Percentiles rank a stretch among this genome's conserved stretches.
phyloP scores from a whole-genome alignment of 2,888 invertebrate species.

The Craniophora ligustri region DNA sequence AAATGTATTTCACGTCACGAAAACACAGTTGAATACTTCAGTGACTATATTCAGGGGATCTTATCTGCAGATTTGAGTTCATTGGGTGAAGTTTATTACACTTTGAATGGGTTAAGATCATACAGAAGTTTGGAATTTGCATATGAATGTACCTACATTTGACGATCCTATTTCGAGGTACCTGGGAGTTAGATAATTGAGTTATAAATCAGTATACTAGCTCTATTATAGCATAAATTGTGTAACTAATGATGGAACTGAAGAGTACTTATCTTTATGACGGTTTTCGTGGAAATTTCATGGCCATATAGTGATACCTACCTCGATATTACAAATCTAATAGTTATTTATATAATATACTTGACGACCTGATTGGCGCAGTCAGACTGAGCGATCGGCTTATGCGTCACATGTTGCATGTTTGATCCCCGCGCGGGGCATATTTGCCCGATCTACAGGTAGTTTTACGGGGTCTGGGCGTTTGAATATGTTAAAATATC shows the following conservation, averaged over 20 bases:
- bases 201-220: slow-evolving; percentile 12
- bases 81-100: slow-evolving; percentile 35
- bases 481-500: too few species aligned
- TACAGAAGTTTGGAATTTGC: slow-evolving; percentile 30
- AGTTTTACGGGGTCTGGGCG: too few species aligned
- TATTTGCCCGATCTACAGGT: too few species aligned
- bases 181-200: slow-evolving; percentile 17
- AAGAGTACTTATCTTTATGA: too few species aligned
- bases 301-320: too few species aligned
- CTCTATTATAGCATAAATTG: slow-evolving; percentile 3
- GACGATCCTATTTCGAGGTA: slow-evolving; percentile 16
- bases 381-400: too few species aligned
- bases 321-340: too few species aligned
- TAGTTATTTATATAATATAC: too few species aligned
- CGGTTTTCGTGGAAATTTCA: too few species aligned
- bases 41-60: slow-evolving; percentile 6
- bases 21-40: slow-evolving; percentile 7
- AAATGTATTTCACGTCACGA: not conserved
- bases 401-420: too few species aligned
- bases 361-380: too few species aligned
- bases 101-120: slow-evolving; percentile 33
- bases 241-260: slow-evolving; percentile 5
- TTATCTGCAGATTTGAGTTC: slow-evolving; percentile 32
- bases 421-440: too few species aligned
- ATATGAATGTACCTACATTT: slow-evolving; percentile 36